Base-by-base conservation (phyloP, 2,888 invertebrate genomes). In the Chaetogeoica ovagalla region DNA sequence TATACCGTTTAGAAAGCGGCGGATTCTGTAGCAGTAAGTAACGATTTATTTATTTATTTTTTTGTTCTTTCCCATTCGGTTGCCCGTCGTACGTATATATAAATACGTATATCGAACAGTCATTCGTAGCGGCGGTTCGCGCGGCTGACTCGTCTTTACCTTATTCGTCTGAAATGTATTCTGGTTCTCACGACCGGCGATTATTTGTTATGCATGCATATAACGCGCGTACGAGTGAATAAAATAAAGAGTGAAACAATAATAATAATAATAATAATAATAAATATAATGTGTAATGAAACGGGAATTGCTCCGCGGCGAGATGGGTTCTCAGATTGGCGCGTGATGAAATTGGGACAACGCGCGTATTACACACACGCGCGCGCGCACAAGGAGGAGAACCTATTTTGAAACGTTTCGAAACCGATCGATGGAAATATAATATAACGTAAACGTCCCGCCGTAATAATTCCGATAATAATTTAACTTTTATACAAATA, bases 311-410 rank as follows among this genome's bases (percentile, higher is more conserved):
- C 30, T 2, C 30, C 30, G 30, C 55, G 55, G 43, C 77, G 23
- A 62, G 62, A 69, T 77, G 77, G 77, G 69, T 60, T 77, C 77
- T 60, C 77, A 62, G 77, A 77, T 77, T 77, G 60, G 60, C 52
- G 60, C 52, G 48, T 77, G 77, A 69, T 52, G 77, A 77, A 77
- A 77, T 69, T 52, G 69, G 69, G 21, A 72, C 60, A 52, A 21
- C 43, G 13, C 66, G 60, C 30, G 39, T 13, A 5, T 17, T 17
- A 13, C 11, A 43, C 43, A 43, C 43, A 43, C 52, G 52, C 30
- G 48, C n/a, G n/a, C n/a, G n/a, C n/a, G n/a, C n/a, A n/a, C n/a
- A n/a, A n/a, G n/a, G 30, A 30, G 30, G 30, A 30, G 30, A 30
- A 30, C 30, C 30, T 1, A 30, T 4, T 30, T 30, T 1, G 30